Base-by-base conservation (phyloP, 2,797 vertebrate genomes). In the Hippopotamyrus pictus region DNA sequence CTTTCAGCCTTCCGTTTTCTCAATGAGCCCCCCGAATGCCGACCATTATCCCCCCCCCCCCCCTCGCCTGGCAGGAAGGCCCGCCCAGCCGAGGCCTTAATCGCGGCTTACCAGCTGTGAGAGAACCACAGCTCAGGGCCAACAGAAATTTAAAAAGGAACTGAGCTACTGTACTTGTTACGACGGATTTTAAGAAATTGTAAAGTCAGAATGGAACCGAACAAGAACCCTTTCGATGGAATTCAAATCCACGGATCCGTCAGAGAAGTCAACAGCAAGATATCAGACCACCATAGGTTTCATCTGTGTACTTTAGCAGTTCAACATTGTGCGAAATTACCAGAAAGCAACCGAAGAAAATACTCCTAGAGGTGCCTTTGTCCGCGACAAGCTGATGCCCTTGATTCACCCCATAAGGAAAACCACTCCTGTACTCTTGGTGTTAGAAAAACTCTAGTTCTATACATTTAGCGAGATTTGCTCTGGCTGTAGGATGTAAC, bases 11-110 rank as follows among this genome's bases (percentile, higher is more conserved):
- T 3, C n/a, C 89, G 69, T 83, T 94, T 95, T 93, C 93, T 96
- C 95, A 95, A 95, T 94, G 96, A 94, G 93, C 90, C 33, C 65
- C 90, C 92, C 41, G 14, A 92, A 97, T 97, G 96, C 96, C 96
- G 93, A 90, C 90, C 92, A 84, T 95, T 89, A 93, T 91, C 92
- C 84, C 92, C 85, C 87, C 48, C 46, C 50, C 9, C 50, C 53
- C 12, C 9, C 95, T 96, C 97, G 96, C 96, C 94, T 92, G 92
- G 96, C 84, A 91, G 92, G n/a, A 92, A 90, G 90, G 89, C 33
- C 65, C 59, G 37, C n/a, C 94, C 92, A 93, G 91, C 65, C 92
- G 91, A 94, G 92, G 92, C 93, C 93, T 93, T 93, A 91, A 94
- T 91, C 89, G 83, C 88, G 88, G 89, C 87, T 91, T 89, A 88